phyloP scores from a whole-genome alignment of 2,888 invertebrate genomes.

The Pandemis heparana region DNA sequence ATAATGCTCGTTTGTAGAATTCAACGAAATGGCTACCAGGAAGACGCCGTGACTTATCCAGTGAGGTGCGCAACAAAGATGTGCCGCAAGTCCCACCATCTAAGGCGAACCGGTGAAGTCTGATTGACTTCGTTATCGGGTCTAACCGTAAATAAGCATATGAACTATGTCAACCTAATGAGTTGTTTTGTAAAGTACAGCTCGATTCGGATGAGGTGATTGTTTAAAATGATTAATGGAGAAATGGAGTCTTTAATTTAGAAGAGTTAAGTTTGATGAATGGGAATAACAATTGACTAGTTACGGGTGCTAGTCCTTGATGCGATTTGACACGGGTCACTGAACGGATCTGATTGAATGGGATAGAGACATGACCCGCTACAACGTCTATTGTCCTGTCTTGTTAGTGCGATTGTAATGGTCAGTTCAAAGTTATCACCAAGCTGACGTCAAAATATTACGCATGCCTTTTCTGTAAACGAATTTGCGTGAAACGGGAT shows the following conservation, averaged over 20 bases:
- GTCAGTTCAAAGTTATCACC: slow-evolving; percentile 51
- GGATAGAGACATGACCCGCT: slow-evolving; percentile 63
- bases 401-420: slow-evolving; percentile 70
- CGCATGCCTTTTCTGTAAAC: slow-evolving; percentile 9
- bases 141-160: slow-evolving; percentile 63
- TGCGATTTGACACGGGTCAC: slow-evolving; percentile 43
- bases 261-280: slow-evolving; percentile 16
- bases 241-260: slow-evolving; percentile 19
- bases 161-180: slow-evolving; percentile 55
- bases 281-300: slow-evolving; percentile 42
- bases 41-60: slow-evolving; percentile 76
- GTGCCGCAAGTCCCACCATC: slow-evolving; percentile 63
- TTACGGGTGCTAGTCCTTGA: slow-evolving; percentile 37
- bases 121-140: slow-evolving; percentile 73
- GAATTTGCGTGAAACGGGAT: background rate
- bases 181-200: slow-evolving; percentile 50
- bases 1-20: slow-evolving; percentile 81
- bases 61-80: slow-evolving; percentile 67
- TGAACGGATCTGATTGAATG: slow-evolving; percentile 44
- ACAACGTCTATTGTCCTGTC: slow-evolving; percentile 61
- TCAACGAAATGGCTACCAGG: slow-evolving; percentile 75
- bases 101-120: slow-evolving; percentile 67
- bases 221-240: slow-evolving; percentile 37
- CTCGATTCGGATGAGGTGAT: slow-evolving; percentile 23
- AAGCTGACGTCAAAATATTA: slow-evolving; percentile 38